Evolutionary conservation across 2,113 vertebrate species (phyloP), one percentile per base, ranked within the genome.

Genomic region (Saccopteryx leptura): DNA sequence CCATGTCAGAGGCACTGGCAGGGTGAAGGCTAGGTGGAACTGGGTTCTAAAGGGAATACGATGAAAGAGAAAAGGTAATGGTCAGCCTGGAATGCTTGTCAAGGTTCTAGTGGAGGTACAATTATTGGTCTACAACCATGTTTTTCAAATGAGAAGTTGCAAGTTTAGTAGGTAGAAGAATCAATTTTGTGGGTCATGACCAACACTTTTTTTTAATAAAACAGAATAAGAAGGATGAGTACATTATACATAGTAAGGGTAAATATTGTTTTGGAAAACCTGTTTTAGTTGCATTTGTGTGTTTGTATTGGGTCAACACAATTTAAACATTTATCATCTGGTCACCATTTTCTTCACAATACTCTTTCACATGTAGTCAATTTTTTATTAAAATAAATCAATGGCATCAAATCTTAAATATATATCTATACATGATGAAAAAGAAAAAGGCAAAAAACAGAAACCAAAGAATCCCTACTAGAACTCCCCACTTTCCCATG

Each of bases 271-370:
- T 23, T 15, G 14, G 31, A 71, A 95, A 82, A 78, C 60, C 54
- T 85, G 63, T 54, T 93, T 86, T 31, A 46, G 46, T 33, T 58
- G 52, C 10, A 12, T 61, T 6, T 10, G 50, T 58, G 39, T 90
- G 65, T 74, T n/a, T 75, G 15, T 26, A 63, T 11, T 17, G 21
- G n/a, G 12, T 88, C 13, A 69, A 71, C 48, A 21, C 58, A 88
- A 63, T 31, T 78, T 85, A 88, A 80, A 66, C 23, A 76, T 46
- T 91, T 93, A 88, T 81, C 18, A 84, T 71, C n/a, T 88, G 75
- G 12, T 52, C 81, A 82, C 50, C 69, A 88, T 83, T 83, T 93
- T 91, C 68, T 88, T 93, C 78, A 74, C 71, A 91, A 52, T 23
- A 65, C 4, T 60, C 24, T 60, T 60, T 78, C n/a, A 66, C 7